Base-by-base conservation (phyloP, 2,888 invertebrate species). In the Lingula anatina region DNA sequence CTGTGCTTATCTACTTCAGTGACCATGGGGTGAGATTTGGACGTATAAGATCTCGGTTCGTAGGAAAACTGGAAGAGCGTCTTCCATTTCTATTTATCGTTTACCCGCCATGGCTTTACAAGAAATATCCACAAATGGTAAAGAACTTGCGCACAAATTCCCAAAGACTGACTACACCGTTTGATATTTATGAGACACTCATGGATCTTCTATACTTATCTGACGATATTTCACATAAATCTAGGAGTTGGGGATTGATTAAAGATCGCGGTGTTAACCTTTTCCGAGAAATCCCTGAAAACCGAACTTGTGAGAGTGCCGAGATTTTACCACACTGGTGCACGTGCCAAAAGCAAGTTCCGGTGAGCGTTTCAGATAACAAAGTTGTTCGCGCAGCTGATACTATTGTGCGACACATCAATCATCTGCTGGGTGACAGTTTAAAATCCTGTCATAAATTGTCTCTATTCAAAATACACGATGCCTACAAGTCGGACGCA, bases 1-100 rank as follows among this genome's bases (percentile, higher is more conserved):
- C 69, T 1, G 55, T 70, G 2, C 42, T 73, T 0, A 47, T 72
- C 9, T 65, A 69, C 43, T 71, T 92, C 80, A 92, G 92, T 73
- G 94, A 94, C 70, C 94, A 94, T 68, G 94, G 94, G 0, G 85
- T 91, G 51, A 80, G 93, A 53, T 92, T 88, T 86, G 93, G 92
- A 2, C 82, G 81, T 5, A 90, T 91, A 60, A 82, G 91, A 9
- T 81, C 82, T 59, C 92, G 92, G 0, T 89, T 87, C 74, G 89
- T 92, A 27, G 80, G 79, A 0, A 71, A 76, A 68, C 81, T 93
- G 68, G 94, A 95, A 75, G 93, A 91, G 71, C 83, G 92, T 41
- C 81, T 92, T 49, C 94, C 95, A 0, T 85, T 91, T 56, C 80
- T 90, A 28, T 85, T 86, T 61, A 75, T 89, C 1, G 73, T 85